Percentiles rank a stretch among this genome's conserved stretches.
Evolutionary conservation across 2,113 vertebrate species (phyloP).

Genomic region (Motacilla tschutschensis): DNA sequence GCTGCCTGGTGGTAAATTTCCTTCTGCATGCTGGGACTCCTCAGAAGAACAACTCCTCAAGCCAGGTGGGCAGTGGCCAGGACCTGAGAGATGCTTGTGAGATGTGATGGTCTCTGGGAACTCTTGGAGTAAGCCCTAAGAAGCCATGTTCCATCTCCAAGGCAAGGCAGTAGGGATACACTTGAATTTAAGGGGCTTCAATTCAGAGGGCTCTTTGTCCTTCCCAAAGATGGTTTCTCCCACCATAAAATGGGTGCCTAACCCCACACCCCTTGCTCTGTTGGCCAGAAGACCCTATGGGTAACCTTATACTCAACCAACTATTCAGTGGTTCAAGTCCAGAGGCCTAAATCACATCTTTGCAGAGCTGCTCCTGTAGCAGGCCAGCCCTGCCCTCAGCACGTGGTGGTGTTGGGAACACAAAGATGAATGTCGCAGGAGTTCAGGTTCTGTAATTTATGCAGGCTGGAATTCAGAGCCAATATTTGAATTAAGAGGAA

Average conservation of each 20-base stretch:
- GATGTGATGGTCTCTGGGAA: neutral
- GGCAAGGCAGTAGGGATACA: neutral
- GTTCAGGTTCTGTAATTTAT: neutral
- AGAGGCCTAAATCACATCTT: neutral
- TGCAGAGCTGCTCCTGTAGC: neutral
- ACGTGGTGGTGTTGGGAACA: rapidly evolving
- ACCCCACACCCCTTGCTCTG: neutral
- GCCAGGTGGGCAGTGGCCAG: neutral
- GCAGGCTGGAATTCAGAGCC: neutral
- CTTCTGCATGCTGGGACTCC: neutral
- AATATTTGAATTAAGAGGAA: neutral
- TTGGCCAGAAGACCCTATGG: neutral
- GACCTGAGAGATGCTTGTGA: neutral
- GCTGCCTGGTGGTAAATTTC: neutral
- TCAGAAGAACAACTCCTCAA: neutral
- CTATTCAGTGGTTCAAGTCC: neutral
- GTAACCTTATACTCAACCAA: neutral
- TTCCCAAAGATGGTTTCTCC: neutral
- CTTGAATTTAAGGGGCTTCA: neutral
- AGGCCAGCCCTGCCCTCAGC: neutral
- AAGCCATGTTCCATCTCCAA: neutral
- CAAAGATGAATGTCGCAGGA: neutral
- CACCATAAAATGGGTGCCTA: neutral
- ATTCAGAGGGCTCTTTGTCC: neutral
- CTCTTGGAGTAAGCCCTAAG: neutral